Base-by-base conservation (phyloP, 1,140 invertebrate species). In the Choristoneura fumiferana region DNA sequence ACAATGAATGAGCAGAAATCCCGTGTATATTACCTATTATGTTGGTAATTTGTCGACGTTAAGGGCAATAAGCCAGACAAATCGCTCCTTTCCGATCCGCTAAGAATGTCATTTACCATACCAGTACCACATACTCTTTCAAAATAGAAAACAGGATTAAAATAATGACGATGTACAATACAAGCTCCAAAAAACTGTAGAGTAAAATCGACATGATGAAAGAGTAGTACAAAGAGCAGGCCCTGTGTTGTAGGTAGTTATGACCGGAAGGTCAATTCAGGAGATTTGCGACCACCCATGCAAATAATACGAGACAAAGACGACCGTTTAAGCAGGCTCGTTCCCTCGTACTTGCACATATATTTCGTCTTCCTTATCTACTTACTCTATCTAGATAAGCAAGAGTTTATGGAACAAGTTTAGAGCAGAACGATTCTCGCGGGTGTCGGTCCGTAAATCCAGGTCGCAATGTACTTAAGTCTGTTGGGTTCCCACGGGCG, bases 351-450 rank as follows among this genome's bases (percentile, higher is more conserved):
- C 29, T n/a, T n/a, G 12, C 40, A 15, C 15, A 13, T 49, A 49
- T 49, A 49, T 49, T 49, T 49, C 43, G 43, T 49, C 22, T 49
- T 12, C 43, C 18, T 49, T 49, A 49, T 49, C 43, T 49, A 49
- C 22, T 49, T 49, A 49, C 22, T 49, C 17, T 33, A 49, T 49
- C 43, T 49, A 49, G 43, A 49, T 49, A 49, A 49, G 43, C 43
- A 18, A 1, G 43, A 49, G 43, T 49, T 49, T 49, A 49, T 49
- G 43, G 43, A 49, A 49, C 43, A 49, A 49, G 43, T 49, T 49
- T 49, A 49, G 18, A 49, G 43, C 18, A 49, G 22, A 49, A 49
- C 43, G 43, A 49, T 49, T 49, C 43, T 17, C 43, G 22, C 43
- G 43, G 43, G 43, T 49, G 40, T 9, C 40, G 17, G 43, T 49